Percentiles rank a stretch among this genome's conserved stretches.
Evolutionary conservation across 92 coral and sea anemone genomes (phyloP).

Genomic region (Metridium senile): DNA sequence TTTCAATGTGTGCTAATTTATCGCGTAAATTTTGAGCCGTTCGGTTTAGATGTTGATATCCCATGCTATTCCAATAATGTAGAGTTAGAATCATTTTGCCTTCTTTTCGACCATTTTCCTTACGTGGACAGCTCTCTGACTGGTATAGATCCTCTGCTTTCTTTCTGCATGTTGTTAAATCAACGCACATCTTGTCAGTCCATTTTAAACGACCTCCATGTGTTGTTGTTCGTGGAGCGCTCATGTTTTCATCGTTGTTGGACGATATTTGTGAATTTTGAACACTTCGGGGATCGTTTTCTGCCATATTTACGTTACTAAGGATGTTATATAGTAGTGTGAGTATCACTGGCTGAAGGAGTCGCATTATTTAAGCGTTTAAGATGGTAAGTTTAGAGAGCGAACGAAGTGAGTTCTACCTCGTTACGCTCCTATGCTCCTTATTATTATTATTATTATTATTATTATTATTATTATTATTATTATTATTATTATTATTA

Average conservation of each 20-base stretch:
- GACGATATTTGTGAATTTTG: slow-evolving; percentile 11
- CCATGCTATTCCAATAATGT: slow-evolving; percentile 29
- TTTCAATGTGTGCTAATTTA: slow-evolving; percentile 24
- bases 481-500: too few species aligned
- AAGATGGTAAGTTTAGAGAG: slow-evolving; percentile 18
- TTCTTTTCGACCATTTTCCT: slow-evolving; percentile 26
- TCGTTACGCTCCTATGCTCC: too few species aligned
- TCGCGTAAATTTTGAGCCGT: slow-evolving; percentile 26
- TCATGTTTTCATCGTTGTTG: slow-evolving; percentile 23
- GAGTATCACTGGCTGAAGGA: slow-evolving; percentile 15
- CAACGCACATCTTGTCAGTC: too few species aligned
- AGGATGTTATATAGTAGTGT: slow-evolving; percentile 21
- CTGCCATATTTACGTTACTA: slow-evolving; percentile 12
- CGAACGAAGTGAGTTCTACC: slow-evolving; percentile 19
- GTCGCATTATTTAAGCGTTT: slow-evolving; percentile 24
- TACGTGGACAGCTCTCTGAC: slow-evolving; percentile 22
- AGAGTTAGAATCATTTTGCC: slow-evolving; percentile 18
- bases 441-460: too few species aligned
- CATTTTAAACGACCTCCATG: slow-evolving; percentile 26
- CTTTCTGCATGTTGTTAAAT: slow-evolving; percentile 15
- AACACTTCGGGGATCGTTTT: slow-evolving; percentile 19
- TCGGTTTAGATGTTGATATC: slow-evolving; percentile 25
- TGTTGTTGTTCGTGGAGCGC: slow-evolving; percentile 17
- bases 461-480: too few species aligned
- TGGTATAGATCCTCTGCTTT: slow-evolving; percentile 24